Conservation (phyloP, 2,113 vertebrate species). For the Rhinoderma darwinii region DNA sequence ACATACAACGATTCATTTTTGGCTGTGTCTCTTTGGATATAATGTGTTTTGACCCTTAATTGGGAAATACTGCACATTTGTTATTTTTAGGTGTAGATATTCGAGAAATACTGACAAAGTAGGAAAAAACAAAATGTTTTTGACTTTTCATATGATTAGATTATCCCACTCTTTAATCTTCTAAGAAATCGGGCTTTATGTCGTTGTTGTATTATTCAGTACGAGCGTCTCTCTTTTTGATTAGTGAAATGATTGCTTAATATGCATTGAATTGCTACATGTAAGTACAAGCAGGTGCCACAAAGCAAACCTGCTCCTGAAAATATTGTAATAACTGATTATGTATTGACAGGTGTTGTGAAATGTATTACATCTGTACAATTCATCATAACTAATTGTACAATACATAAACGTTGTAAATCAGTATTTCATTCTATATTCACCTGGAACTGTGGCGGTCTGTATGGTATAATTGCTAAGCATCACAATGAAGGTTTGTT, state of each 20-base stretch:
- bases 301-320: not conserved
- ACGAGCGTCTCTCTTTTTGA: conserved; percentile 1
- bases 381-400: not conserved
- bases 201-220: conserved; percentile 11
- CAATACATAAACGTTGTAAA: not conserved
- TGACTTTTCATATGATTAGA: not conserved
- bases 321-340: conserved; percentile 4
- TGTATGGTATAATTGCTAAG: not conserved
- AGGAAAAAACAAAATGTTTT: not conserved
- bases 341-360: conserved; percentile 21
- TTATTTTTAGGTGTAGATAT: not conserved
- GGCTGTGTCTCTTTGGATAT: not conserved
- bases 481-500: not conserved
- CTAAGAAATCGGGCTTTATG: not conserved
- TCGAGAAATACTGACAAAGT: not conserved
- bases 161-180: not conserved
- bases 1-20: not conserved
- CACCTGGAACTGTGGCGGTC: not conserved
- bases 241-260: conserved; percentile 26
- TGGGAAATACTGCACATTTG: not conserved
- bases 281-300: conserved; percentile 23
- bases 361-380: not conserved
- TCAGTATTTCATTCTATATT: not conserved
- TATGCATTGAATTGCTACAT: not conserved
- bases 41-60: not conserved